Base-by-base conservation (phyloP, 2,888 invertebrate genomes). In the Microchrysa polita region DNA sequence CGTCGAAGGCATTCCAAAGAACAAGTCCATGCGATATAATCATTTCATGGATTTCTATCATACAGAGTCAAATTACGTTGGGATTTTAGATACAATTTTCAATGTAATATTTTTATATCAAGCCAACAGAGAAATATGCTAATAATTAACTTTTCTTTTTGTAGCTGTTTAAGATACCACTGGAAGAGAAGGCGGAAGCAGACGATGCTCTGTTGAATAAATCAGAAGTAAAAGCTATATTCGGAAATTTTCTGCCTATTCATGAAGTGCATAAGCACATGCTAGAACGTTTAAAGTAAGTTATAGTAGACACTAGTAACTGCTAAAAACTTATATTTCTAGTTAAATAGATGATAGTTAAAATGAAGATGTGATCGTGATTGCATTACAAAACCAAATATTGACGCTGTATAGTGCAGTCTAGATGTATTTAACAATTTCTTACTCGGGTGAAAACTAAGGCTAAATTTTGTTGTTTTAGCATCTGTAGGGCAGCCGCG, bases 51-150 rank as follows among this genome's bases (percentile, higher is more conserved):
- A 99, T 86, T 88, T 99, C 79, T 90, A 95, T 77, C 95, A 97
- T 85, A 99, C 99, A 0, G 99, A 99, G 86, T 93, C 92, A 75
- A 99, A 99, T 88, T 99, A 98, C 85, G 97, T 98, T 75, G 93
- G 93, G 76, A 97, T 98, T 81, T 88, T 99, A 79, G 91, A 94
- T 80, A 96, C 96, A 52, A 95, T 99, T 81, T 91, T 97, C 82
- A 94, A 91, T 84, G 97, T 95, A 85, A 27, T 10, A 23, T 59
- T 34, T 20, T 27, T 59, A 27, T 61, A 40, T 61, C 14, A 10
- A 61, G 57, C 73, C 27, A 34, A 34, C n/a, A n/a, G n/a, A 34
- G 7, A 34, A 34, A 5, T 7, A 34, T 34, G 2, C 7, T 34
- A 34, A 34, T 34, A 10, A 61, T 55, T 52, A 5, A 71, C 71